phyloP scores from a whole-genome alignment of 1,140 invertebrate species.

The Zaprionus davidi region DNA sequence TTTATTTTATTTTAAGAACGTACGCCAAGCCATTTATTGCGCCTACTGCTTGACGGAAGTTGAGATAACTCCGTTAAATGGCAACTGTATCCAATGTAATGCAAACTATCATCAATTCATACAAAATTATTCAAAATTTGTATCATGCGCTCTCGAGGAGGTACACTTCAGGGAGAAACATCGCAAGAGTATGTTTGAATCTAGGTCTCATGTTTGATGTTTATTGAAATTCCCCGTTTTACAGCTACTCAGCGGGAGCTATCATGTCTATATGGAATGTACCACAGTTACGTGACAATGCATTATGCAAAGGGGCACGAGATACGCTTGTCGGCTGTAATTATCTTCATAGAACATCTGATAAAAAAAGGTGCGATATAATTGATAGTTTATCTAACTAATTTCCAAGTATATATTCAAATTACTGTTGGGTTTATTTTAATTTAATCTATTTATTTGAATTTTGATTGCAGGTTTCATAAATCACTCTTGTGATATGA shows the following conservation, averaged over 20 bases:
- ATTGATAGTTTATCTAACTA: neutral
- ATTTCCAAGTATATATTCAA: neutral
- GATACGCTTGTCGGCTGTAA: slow-evolving; percentile 26
- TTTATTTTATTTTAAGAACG: slow-evolving; percentile 15
- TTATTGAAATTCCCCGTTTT: neutral
- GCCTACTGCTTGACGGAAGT: neutral
- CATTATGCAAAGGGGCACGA: slow-evolving; percentile 41
- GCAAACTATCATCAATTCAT: slow-evolving; percentile 12
- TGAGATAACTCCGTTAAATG: slow-evolving; percentile 6
- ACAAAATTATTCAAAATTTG: slow-evolving; percentile 6
- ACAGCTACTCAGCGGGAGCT: slow-evolving; percentile 29
- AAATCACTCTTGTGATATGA: slow-evolving; percentile 43
- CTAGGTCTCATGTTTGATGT: neutral
- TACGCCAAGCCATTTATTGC: slow-evolving; percentile 12
- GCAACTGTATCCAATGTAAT: slow-evolving; percentile 15
- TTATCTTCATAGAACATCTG: slow-evolving; percentile 51
- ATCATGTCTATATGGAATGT: slow-evolving; percentile 47
- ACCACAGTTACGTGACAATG: slow-evolving; percentile 45
- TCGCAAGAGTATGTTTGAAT: slow-evolving; percentile 15
- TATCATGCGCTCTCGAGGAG: slow-evolving; percentile 7
- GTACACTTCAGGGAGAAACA: slow-evolving; percentile 4
- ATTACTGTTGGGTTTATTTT: neutral
- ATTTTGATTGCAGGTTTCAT: slow-evolving; percentile 42
- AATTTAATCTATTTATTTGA: too few species aligned
- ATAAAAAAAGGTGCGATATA: slow-evolving; percentile 37